Evolutionary conservation across 2,888 invertebrate genomes (phyloP).

Genomic region (Boloria euphrosyne): DNA sequence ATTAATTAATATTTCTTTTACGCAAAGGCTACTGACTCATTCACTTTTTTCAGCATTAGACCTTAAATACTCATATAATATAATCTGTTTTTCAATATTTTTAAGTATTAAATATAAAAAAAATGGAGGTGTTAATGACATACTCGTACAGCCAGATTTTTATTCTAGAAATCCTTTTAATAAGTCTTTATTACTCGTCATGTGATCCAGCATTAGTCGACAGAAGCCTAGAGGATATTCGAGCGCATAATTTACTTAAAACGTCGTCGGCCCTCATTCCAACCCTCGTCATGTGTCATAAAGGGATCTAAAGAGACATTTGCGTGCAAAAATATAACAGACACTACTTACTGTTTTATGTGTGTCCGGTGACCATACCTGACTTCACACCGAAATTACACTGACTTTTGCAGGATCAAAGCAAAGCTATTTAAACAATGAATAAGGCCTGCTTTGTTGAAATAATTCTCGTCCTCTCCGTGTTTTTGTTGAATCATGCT

Average conservation of each 20-base stretch:
- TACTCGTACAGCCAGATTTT: neutral
- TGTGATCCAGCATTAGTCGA: constrained; percentile 17
- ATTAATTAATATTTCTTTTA: too few species aligned
- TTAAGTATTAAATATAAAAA: too few species aligned
- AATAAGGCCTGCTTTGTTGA: constrained; percentile 15
- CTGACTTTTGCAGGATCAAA: constrained; percentile 25
- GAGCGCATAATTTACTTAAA: constrained; percentile 56
- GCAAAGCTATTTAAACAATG: constrained; percentile 18
- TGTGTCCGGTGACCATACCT: constrained; percentile 23
- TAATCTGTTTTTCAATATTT: too few species aligned
- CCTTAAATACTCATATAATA: too few species aligned
- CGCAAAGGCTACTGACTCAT: too few species aligned
- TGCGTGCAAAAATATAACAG: constrained; percentile 40
- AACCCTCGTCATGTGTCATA: constrained; percentile 65
- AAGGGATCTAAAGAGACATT: constrained; percentile 53
- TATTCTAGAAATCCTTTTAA: constrained; percentile 9
- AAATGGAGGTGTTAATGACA: too few species aligned
- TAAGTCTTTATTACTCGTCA: constrained; percentile 11
- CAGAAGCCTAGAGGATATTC: constrained; percentile 29
- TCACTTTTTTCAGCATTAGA: too few species aligned
- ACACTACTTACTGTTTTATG: constrained; percentile 31
- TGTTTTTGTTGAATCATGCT: neutral
- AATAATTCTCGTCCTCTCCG: constrained; percentile 11
- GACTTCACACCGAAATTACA: constrained; percentile 19
- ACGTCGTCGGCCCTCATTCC: constrained; percentile 59